Conservation (phyloP, 2,113 vertebrate genomes). For the Muntiacus muntjak region DNA sequence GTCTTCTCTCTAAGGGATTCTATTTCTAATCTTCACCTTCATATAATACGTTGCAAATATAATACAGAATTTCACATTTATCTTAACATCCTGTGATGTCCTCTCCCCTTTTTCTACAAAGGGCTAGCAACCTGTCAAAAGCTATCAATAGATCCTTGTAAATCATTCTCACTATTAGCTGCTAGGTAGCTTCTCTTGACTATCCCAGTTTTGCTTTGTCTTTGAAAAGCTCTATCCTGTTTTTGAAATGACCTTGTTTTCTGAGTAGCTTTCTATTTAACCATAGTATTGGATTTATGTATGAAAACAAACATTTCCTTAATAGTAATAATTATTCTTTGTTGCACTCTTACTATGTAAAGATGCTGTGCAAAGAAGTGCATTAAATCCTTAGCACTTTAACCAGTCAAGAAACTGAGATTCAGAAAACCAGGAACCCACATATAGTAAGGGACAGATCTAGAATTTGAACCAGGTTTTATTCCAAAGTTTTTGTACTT, state of each 20-base stretch:
- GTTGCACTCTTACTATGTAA: background rate
- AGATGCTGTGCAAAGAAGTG: background rate
- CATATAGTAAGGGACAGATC: background rate
- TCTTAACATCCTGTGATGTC: background rate
- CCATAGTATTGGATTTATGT: background rate
- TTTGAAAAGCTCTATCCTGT: background rate
- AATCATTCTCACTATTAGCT: background rate
- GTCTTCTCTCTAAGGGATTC: background rate
- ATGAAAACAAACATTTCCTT: background rate
- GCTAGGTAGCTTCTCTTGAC: background rate
- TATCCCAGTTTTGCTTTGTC: background rate
- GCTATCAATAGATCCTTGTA: background rate
- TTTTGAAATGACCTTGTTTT: constrained; percentile 6
- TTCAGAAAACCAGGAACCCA: background rate
- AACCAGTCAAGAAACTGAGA: background rate
- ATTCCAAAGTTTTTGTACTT: constrained; percentile 1
- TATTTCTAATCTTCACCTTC: background rate
- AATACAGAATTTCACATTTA: background rate
- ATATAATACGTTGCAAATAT: background rate
- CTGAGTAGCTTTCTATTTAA: background rate
- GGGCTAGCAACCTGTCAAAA: background rate
- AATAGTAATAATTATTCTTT: background rate
- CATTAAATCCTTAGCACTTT: background rate
- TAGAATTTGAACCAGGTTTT: constrained; percentile 8
- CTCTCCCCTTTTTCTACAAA: background rate